A percentile compares a stretch with the other conserved stretches of the same genome.
Conservation (phyloP, 1,140 invertebrate genomes). For the Rhynchophorus ferrugineus region DNA sequence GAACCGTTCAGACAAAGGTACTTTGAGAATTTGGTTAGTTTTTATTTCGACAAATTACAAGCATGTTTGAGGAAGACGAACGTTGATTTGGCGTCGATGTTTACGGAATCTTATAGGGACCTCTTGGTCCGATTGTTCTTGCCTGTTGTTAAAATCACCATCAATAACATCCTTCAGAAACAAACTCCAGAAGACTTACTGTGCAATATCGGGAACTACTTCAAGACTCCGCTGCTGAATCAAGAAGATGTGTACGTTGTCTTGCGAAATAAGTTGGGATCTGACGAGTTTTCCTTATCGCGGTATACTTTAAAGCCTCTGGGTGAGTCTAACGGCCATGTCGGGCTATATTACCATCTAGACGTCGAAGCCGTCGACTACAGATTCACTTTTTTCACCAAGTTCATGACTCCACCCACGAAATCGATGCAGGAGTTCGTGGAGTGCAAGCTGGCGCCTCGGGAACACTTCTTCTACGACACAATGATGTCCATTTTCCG, state of each 20-base stretch:
- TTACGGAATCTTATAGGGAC: neutral
- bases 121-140: neutral
- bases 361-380: constrained; percentile 3
- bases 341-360: constrained; percentile 23
- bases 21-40: neutral
- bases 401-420: constrained; percentile 11
- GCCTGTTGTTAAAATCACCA: constrained; percentile 5
- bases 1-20: neutral
- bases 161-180: neutral
- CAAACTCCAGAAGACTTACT: constrained; percentile 7
- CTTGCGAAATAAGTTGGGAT: constrained; percentile 8
- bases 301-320: constrained; percentile 7
- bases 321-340: constrained; percentile 18
- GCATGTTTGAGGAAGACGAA: neutral
- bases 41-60: neutral
- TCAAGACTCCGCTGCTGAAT: constrained; percentile 6
- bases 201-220: neutral
- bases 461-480: constrained; percentile 25
- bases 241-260: constrained; percentile 18
- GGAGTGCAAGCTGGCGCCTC: constrained; percentile 2
- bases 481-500: constrained; percentile 10
- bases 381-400: constrained; percentile 19
- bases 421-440: constrained; percentile 7
- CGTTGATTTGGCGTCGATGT: neutral
- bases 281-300: neutral